These are phyloP conservation scores for Tipula lateralis DNA, from an alignment of 2,888 invertebrate genomes.

Conservation along the genomic window DNA sequence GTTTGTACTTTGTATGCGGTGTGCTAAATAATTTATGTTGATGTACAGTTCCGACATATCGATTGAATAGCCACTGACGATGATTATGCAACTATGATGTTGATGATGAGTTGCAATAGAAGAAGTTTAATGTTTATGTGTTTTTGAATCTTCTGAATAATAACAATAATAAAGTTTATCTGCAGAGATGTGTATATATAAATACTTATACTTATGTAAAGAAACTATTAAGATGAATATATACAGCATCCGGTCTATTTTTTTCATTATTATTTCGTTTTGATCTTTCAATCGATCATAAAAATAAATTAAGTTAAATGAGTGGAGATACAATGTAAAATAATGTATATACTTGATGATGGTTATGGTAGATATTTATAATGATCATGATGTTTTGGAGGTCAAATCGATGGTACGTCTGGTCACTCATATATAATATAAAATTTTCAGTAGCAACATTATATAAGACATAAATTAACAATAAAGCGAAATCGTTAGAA, in stretches of 20 bases:
- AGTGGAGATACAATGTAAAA: neutral
- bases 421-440: neutral
- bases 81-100: neutral
- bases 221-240: neutral
- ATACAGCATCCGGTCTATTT: conserved; percentile 4
- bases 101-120: neutral
- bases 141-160: neutral
- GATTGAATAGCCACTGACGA: neutral
- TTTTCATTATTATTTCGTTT: neutral
- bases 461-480: neutral
- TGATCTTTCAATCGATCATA: conserved; percentile 11
- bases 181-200: neutral
- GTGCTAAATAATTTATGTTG: neutral
- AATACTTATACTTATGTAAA: neutral
- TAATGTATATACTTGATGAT: neutral
- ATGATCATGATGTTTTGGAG: neutral
- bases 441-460: neutral
- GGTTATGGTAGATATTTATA: neutral
- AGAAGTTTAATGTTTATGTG: neutral
- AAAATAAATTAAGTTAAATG: conserved; percentile 24
- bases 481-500: neutral
- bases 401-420: neutral
- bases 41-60: neutral
- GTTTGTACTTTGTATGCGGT: neutral
- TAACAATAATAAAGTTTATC: neutral